Conservation (phyloP, 2,797 vertebrate species). For the Sciaenops ocellatus region DNA sequence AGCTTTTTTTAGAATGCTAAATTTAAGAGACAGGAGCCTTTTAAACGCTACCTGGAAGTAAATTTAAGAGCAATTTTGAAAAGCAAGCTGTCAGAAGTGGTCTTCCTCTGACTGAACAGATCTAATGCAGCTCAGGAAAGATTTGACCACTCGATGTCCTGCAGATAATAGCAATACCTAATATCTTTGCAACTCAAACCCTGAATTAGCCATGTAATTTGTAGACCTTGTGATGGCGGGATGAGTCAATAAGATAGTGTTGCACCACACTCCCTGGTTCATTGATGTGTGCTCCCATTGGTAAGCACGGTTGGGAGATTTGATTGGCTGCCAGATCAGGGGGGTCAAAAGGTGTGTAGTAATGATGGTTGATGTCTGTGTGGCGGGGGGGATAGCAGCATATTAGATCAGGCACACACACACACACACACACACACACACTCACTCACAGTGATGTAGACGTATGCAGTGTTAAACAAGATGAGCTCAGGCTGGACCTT, state of each 20-base stretch:
- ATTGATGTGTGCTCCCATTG: conserved; percentile 39
- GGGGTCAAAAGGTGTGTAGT: conserved; percentile 74
- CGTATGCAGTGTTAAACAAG: conserved; percentile 66
- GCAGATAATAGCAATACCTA: conserved; percentile 10
- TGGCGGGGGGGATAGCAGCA: conserved; percentile 61
- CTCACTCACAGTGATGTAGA: conserved; percentile 33
- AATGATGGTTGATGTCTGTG: conserved; percentile 63
- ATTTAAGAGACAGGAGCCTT: conserved; percentile 22
- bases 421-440: conserved; percentile 38
- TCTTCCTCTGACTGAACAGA: conserved; percentile 20
- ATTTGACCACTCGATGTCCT: neutral
- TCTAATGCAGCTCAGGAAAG: conserved; percentile 12
- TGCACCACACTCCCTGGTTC: conserved; percentile 16
- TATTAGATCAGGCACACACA: conserved; percentile 52
- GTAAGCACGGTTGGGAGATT: conserved; percentile 55
- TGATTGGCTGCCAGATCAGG: conserved; percentile 76
- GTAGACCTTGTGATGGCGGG: conserved; percentile 46
- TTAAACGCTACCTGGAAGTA: conserved; percentile 38
- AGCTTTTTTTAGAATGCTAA: conserved; percentile 41
- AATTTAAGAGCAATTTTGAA: conserved; percentile 40
- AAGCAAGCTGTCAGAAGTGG: conserved; percentile 38
- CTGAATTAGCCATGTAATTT: conserved; percentile 48
- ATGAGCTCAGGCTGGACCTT: conserved; percentile 74
- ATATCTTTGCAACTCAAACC: conserved; percentile 17
- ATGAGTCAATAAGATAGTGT: conserved; percentile 7